Base-by-base conservation (phyloP, 2,797 vertebrate genomes). In the Mormyrus proboscirostris region DNA sequence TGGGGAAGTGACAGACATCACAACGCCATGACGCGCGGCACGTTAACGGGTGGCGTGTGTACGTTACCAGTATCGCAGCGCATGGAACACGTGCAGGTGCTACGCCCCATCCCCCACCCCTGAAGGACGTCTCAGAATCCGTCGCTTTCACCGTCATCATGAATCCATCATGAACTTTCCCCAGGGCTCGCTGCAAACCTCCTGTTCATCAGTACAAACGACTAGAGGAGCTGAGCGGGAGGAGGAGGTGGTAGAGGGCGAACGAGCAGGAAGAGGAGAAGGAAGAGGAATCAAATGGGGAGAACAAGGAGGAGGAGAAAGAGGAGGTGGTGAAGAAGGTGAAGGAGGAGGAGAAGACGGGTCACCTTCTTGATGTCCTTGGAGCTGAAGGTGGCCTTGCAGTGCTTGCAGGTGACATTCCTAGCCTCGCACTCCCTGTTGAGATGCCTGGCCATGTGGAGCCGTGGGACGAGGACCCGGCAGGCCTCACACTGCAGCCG, bases 361-460 rank as follows among this genome's bases (percentile, higher is more conserved):
- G 90, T 88, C 92, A 97, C 96, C 96, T 97, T 96, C 96, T 97
- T 96, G 33, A 95, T 93, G 0, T 95, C 95, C 4, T 95, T 96
- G 3, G 95, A 96, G 93, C 91, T 96, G 92, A 96, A 97, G 29
- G 96, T 92, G 0, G 88, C 91, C 90, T 94, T 96, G 95, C 97
- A 97, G 95, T 96, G 97, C 90, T 95, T 96, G 93, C 97, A 97
- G 95, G 94, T 93, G 3, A 97, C 96, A 6, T 93, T 97, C 89
- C 97, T 93, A 14, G 96, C 94, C 0, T 97, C 97, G 22, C 97
- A 97, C 41, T 97, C 97, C 2, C 94, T 91, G 90, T 97, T 96
- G 0, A 92, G 91, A 2, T 99, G 98, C 4, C 89, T 93, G 29
- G 97, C 95, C 92, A 93, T 96, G 19, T 98, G 96, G 0, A 92